phyloP scores from a whole-genome alignment of 2,888 invertebrate species.

The Nasonia oneida region DNA sequence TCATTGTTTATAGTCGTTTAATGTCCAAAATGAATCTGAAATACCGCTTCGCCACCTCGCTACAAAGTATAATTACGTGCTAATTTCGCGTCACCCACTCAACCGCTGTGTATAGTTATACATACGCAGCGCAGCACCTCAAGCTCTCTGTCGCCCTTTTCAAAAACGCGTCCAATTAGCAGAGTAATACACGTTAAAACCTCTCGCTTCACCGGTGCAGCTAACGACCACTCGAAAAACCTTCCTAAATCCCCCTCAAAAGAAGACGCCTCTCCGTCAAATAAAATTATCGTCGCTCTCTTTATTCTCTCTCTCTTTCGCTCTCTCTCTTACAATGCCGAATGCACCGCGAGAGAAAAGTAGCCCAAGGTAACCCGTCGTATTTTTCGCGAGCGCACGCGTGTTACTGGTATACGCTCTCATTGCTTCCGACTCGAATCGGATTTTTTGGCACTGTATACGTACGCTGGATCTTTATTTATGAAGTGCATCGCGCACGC shows the following conservation, averaged over 20 bases:
- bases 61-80: background rate
- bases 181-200: background rate
- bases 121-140: background rate
- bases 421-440: background rate
- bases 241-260: background rate
- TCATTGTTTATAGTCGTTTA: background rate
- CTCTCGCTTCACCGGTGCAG: background rate
- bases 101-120: background rate
- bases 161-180: slow-evolving; percentile 9
- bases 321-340: slow-evolving; percentile 17
- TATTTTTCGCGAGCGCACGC: background rate
- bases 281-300: background rate
- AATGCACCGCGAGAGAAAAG: slow-evolving; percentile 6
- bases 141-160: background rate
- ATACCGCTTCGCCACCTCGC: background rate
- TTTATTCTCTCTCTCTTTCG: no score
- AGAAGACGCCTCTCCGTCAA: background rate
- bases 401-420: background rate
- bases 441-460: background rate
- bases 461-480: background rate
- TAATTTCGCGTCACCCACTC: background rate
- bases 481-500: background rate
- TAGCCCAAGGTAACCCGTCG: slow-evolving; percentile 40
- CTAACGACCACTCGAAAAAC: background rate
- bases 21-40: background rate